Evolutionary conservation across 1,140 invertebrate species (phyloP).

Genomic region (Calephelis virginiensis): DNA sequence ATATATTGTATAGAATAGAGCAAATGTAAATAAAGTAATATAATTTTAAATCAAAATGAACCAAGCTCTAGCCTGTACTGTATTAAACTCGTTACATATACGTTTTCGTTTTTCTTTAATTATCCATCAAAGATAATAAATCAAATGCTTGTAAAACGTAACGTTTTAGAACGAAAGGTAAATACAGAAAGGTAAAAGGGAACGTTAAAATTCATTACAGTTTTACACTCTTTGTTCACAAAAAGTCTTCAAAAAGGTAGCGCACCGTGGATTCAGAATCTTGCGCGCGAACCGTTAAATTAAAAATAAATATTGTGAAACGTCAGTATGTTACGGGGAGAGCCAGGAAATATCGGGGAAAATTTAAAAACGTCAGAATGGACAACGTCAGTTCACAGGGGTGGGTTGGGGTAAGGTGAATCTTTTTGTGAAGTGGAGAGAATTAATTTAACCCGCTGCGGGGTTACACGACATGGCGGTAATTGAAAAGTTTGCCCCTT

Average conservation of each 20-base stretch:
- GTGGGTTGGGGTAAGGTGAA: constrained; percentile 68
- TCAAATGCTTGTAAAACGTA: constrained; percentile 7
- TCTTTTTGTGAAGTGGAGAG: constrained; percentile 78
- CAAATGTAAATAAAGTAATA: no score
- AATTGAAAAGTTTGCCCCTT: constrained; percentile 80
- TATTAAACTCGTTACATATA: constrained; percentile 13
- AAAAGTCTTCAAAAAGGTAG: constrained; percentile 64
- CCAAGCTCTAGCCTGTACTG: no score
- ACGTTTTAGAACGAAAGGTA: constrained; percentile 21
- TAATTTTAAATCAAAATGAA: no score
- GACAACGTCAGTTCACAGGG: constrained; percentile 58
- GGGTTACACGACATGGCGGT: constrained; percentile 78
- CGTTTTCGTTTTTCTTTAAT: constrained; percentile 19
- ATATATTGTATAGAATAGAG: no score
- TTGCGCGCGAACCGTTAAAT: constrained; percentile 71
- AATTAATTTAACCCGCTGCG: constrained; percentile 79
- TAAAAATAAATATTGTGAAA: constrained; percentile 79
- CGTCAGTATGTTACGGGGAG: constrained; percentile 76
- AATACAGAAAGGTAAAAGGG: constrained; percentile 31
- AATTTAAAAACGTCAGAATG: constrained; percentile 58
- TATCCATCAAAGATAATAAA: constrained; percentile 4
- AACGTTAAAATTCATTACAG: constrained; percentile 50
- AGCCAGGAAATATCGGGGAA: constrained; percentile 54
- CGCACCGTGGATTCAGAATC: constrained; percentile 58
- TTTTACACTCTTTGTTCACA: constrained; percentile 55